Conservation (phyloP, 2,797 vertebrate genomes). For the Rhinoraja longicauda region DNA sequence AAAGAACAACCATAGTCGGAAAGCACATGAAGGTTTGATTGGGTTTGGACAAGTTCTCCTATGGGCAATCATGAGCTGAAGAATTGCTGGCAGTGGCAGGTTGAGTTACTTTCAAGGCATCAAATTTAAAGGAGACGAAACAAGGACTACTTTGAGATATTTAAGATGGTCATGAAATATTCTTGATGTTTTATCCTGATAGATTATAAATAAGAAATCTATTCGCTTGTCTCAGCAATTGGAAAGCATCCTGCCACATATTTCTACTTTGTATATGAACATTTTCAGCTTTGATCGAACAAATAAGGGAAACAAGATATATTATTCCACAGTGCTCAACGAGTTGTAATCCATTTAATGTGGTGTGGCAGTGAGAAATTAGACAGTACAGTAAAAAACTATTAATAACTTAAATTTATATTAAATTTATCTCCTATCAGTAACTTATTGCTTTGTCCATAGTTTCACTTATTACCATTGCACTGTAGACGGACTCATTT, state of each 20-base stretch:
- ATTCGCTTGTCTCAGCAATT: background rate
- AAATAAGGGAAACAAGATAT: too few relatives aligned
- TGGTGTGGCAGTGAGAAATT: too few relatives aligned
- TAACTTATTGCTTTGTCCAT: too few relatives aligned
- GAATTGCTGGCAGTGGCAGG: background rate
- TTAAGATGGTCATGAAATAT: background rate
- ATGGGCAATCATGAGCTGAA: background rate
- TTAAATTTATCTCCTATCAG: too few relatives aligned
- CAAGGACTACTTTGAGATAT: background rate
- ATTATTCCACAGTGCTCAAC: too few relatives aligned
- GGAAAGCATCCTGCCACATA: background rate
- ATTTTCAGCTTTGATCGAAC: background rate
- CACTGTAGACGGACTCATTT: too few relatives aligned
- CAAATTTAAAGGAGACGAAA: background rate
- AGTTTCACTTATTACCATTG: too few relatives aligned
- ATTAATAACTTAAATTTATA: too few relatives aligned
- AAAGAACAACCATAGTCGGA: background rate
- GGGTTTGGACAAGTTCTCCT: background rate
- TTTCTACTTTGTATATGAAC: background rate
- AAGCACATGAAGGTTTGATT: background rate
- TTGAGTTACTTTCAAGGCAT: background rate
- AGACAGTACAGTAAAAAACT: too few relatives aligned
- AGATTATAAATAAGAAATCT: background rate
- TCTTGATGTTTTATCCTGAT: background rate
- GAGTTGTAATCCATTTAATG: too few relatives aligned